These are phyloP conservation scores for Microcaecilia unicolor DNA, from an alignment of 2,797 vertebrate genomes.

Conservation along the genomic window DNA sequence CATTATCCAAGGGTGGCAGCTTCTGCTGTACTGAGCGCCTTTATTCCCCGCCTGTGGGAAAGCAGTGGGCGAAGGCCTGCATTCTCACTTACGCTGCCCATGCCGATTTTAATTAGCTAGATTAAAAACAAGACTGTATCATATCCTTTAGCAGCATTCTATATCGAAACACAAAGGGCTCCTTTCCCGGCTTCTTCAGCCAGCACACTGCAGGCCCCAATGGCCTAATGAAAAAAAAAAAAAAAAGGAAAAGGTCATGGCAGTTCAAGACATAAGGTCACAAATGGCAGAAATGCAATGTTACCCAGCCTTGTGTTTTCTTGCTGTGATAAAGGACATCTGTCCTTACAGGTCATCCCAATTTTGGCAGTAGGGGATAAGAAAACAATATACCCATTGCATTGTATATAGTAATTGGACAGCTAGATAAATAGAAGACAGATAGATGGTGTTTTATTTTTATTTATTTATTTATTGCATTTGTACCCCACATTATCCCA, in stretches of 20 bases:
- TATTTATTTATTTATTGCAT: too few relatives aligned
- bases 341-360: conserved; percentile 31
- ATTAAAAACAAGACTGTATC: conserved; percentile 65
- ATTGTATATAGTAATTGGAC: background rate
- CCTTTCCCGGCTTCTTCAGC: conserved; percentile 38
- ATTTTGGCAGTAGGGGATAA: background rate
- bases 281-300: conserved; percentile 33
- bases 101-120: conserved; percentile 85
- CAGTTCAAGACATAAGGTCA: conserved; percentile 49
- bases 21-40: conserved; percentile 59
- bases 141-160: conserved; percentile 36
- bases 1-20: conserved; percentile 43
- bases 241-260: conserved; percentile 22
- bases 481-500: too few relatives aligned
- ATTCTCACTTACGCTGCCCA: conserved; percentile 52
- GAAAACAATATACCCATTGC: conserved; percentile 31
- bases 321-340: conserved; percentile 35
- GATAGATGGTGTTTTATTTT: too few relatives aligned
- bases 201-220: conserved; percentile 25
- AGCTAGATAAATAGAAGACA: background rate
- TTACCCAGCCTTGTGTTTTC: conserved; percentile 26
- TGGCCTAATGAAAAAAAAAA: conserved; percentile 24
- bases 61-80: conserved; percentile 68
- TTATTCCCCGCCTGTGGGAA: conserved; percentile 87
- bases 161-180: conserved; percentile 49